These are phyloP conservation scores for Anagrus nilaparvatae DNA, from an alignment of 1,140 invertebrate genomes.

Conservation along the genomic window DNA sequence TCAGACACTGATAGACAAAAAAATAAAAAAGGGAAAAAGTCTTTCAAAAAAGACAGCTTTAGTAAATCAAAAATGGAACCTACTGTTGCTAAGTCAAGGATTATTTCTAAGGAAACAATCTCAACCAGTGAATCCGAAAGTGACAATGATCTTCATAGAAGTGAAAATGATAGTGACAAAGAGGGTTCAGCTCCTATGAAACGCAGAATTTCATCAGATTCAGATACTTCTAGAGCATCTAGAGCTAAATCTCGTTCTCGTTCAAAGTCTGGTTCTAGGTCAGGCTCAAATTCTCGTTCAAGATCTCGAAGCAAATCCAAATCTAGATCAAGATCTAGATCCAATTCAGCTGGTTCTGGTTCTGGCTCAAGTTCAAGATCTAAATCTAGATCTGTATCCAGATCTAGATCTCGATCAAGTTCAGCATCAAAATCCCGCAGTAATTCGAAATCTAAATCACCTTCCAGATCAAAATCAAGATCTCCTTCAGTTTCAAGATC, in stretches of 20 bases:
- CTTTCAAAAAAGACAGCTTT: constrained; percentile 37
- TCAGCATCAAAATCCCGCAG: constrained; percentile 26
- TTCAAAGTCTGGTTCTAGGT: constrained; percentile 27
- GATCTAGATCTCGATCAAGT: constrained; percentile 24
- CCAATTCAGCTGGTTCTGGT: constrained; percentile 17
- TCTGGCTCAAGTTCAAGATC: constrained; percentile 32
- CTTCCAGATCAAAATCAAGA: constrained; percentile 22
- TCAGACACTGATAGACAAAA: constrained; percentile 56
- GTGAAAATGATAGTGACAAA: constrained; percentile 42
- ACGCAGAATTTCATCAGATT: constrained; percentile 40
- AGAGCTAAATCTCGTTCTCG: constrained; percentile 30
- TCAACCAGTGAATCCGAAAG: constrained; percentile 89
- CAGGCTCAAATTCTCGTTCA: constrained; percentile 24
- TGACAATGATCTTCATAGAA: constrained; percentile 45
- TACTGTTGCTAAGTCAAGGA: constrained; percentile 51
- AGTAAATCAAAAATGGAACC: constrained; percentile 56
- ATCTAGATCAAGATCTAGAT: constrained; percentile 16
- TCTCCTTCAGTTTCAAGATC: constrained; percentile 20
- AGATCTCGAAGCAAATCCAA: constrained; percentile 21
- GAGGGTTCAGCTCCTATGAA: constrained; percentile 36
- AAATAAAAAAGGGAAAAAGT: constrained; percentile 46
- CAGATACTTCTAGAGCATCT: constrained; percentile 35
- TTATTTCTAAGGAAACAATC: constrained; percentile 91
- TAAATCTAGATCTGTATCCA: constrained; percentile 24
- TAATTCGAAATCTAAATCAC: constrained; percentile 20